Base-by-base conservation (phyloP, 2,113 vertebrate genomes). In the Meles meles region DNA sequence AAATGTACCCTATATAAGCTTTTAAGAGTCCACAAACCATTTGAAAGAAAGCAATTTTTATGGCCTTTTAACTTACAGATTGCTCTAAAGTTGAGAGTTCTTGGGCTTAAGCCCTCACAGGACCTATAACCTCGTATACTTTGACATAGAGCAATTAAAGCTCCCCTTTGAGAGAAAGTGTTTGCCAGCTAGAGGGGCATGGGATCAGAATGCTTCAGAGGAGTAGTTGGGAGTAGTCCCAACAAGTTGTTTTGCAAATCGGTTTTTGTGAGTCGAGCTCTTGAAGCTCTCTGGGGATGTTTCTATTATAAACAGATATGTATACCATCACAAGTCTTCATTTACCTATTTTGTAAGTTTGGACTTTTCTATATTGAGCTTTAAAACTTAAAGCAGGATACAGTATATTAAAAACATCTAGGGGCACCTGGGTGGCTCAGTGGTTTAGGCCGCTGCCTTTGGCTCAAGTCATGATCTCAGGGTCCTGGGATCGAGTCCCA, bases 11-110 rank as follows among this genome's bases (percentile, higher is more conserved):
- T 87, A 2, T 12, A 34, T 34, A 94, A 93, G 39, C 47, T 88
- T 76, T 76, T 91, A 59, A 57, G 59, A 82, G 76, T 90, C 42
- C 42, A 31, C 71, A 93, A 94, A 69, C 67, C 74, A 1, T 87
- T 80, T 65, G 47, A 81, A 88, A 90, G 52, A 87, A 93, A 57
- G 7, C 88, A 91, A 85, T 76, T 91, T 87, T 95, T 88, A 47
- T 80, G 6, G 84, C 65, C 21, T 96, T 79, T 94, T 25, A 79
- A 90, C 86, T 91, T 25, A 67, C 17, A 34, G 15, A 59, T 90
- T 91, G 34, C 21, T 88, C 47, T 20, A 63, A 42, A 52, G 27
- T 77, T 97, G 44, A 74, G 47, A 71, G 23, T 72, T 96, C 14
- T 80, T 47, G 5, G 7, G 23, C 63, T 83, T 77, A 90, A 77